A percentile compares a stretch with the other conserved stretches of the same genome.
Evolutionary conservation across 2,113 vertebrate genomes (phyloP).

Genomic region (Progne subis): DNA sequence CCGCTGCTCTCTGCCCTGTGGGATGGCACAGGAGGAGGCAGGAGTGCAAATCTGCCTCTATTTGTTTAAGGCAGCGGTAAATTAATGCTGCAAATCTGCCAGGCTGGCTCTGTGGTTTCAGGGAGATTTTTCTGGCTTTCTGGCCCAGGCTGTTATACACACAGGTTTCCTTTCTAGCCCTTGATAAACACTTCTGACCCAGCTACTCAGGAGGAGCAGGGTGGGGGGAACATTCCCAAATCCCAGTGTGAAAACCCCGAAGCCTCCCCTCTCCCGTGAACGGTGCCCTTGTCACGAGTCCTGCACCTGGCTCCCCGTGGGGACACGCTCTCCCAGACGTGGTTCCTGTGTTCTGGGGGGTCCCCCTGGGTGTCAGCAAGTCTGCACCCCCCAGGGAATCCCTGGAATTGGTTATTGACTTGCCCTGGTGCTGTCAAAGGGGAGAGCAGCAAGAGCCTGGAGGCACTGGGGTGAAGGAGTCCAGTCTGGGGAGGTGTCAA

Average conservation of each 20-base stretch:
- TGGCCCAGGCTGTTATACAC: slow-evolving; percentile 6
- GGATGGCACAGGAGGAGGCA: neutral
- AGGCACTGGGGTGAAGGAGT: neutral
- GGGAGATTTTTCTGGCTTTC: slow-evolving; percentile 40
- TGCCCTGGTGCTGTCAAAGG: rapidly evolving
- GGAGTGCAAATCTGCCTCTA: neutral
- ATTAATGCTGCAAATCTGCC: slow-evolving; percentile 26
- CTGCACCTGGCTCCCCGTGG: neutral
- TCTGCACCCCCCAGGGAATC: rapidly evolving
- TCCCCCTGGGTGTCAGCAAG: neutral
- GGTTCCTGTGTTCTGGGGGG: rapidly evolving
- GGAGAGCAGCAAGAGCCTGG: neutral
- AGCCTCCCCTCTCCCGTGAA: neutral
- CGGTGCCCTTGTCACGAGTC: neutral
- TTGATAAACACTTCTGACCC: slow-evolving; percentile 48
- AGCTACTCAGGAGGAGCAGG: neutral
- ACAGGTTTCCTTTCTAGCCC: slow-evolving; percentile 39
- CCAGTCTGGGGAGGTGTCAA: neutral
- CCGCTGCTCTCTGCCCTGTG: neutral
- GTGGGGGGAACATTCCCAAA: neutral
- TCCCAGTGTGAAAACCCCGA: neutral
- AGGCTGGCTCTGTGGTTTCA: slow-evolving; percentile 34
- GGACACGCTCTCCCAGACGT: neutral
- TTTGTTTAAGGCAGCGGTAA: slow-evolving; percentile 27
- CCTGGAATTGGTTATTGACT: neutral